These are phyloP conservation scores for Oscheius sp. DNA, from an alignment of 2,888 invertebrate genomes.

Conservation along the genomic window DNA sequence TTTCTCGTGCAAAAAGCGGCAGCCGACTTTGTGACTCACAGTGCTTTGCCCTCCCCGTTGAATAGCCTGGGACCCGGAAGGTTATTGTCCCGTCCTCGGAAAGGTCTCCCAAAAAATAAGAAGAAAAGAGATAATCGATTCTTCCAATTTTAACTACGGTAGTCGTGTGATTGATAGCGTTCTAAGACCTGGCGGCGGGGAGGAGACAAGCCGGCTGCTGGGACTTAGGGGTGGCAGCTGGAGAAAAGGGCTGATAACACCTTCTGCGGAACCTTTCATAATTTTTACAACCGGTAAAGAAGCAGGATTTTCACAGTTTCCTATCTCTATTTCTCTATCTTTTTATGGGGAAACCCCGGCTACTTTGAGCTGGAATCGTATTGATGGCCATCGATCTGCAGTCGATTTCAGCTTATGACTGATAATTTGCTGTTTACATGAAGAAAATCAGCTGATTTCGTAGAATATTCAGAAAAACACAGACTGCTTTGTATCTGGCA, in stretches of 20 bases:
- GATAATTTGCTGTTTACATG: too few species aligned
- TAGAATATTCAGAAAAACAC: too few species aligned
- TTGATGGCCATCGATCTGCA: too few species aligned
- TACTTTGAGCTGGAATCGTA: too few species aligned
- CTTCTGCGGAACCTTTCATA: slow-evolving; percentile 2
- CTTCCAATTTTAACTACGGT: slow-evolving; percentile 16
- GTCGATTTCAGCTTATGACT: too few species aligned
- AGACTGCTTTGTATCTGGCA: not conserved
- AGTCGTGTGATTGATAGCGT: slow-evolving; percentile 30
- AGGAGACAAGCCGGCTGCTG: slow-evolving; percentile 5
- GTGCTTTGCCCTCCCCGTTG: not conserved
- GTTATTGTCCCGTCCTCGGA: slow-evolving; percentile 4
- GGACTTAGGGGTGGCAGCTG: not conserved
- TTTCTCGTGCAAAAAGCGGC: not conserved
- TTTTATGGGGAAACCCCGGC: too few species aligned
- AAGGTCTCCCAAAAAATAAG: slow-evolving; percentile 1
- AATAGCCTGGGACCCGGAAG: slow-evolving; percentile 15
- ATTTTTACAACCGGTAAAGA: slow-evolving; percentile 10
- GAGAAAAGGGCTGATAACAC: slow-evolving; percentile 1
- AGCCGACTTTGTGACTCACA: slow-evolving; percentile 14
- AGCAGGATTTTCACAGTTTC: slow-evolving; percentile 20
- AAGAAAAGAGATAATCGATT: not conserved
- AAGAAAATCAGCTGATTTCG: too few species aligned
- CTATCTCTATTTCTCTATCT: not conserved
- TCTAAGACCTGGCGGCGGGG: not conserved